Evolutionary conservation across 2,113 vertebrate genomes (phyloP).

Genomic region (Donacobius atricapilla): DNA sequence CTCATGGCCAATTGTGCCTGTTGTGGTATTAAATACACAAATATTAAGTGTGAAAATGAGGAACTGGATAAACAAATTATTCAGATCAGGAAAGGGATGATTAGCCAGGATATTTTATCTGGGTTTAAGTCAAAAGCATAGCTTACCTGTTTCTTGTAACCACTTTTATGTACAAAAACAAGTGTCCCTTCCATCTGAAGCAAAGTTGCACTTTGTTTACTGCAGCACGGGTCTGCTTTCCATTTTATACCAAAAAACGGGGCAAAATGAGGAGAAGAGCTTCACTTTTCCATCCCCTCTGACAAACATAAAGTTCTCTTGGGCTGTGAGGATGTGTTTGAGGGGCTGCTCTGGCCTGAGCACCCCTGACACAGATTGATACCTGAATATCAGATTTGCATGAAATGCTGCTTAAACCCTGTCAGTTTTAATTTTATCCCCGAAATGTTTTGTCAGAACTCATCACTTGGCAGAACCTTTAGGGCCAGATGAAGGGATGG

Average conservation of each 20-base stretch:
- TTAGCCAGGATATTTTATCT: not conserved
- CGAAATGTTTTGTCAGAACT: not conserved
- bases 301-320: rapidly evolving
- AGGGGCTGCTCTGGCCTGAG: not conserved
- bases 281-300: not conserved
- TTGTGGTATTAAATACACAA: not conserved
- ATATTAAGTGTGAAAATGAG: not conserved
- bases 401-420: not conserved
- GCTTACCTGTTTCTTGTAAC: not conserved
- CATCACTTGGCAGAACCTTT: not conserved
- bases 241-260: not conserved
- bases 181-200: not conserved
- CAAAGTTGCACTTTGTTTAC: not conserved
- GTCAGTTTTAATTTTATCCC: not conserved
- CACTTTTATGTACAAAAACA: not conserved
- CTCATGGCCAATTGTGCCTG: not conserved
- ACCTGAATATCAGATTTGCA: not conserved
- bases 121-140: not conserved
- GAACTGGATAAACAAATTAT: not conserved
- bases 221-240: not conserved
- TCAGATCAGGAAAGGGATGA: not conserved
- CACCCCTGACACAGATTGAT: too few species aligned
- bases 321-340: not conserved
- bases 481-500: not conserved
- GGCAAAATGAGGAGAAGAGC: not conserved